phyloP scores from a whole-genome alignment of 1,140 invertebrate species.

The Drosophila arawakana region DNA sequence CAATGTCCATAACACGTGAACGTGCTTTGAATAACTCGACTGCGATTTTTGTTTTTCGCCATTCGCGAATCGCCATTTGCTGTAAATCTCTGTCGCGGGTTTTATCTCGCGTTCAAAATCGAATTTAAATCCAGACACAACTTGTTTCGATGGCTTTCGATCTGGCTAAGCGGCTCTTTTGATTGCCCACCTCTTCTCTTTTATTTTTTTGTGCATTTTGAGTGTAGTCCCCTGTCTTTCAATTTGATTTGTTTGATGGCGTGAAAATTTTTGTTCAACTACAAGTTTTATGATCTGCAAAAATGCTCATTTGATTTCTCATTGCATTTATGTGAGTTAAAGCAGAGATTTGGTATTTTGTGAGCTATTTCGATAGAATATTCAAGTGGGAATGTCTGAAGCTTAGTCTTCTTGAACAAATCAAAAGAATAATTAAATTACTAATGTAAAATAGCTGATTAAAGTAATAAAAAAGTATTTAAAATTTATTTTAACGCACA shows the following conservation, averaged over 20 bases:
- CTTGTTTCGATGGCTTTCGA: conserved; percentile 58
- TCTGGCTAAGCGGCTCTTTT: conserved; percentile 62
- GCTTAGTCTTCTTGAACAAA: not conserved
- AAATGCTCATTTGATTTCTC: conserved; percentile 25
- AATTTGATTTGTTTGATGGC: conserved; percentile 55
- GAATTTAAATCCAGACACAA: conserved; percentile 78
- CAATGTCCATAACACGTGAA: conserved; percentile 57
- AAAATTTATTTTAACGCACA: no score
- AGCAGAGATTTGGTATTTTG: not conserved
- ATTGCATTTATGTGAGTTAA: conserved; percentile 22
- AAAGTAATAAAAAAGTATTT: no score
- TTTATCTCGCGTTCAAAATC: conserved; percentile 76
- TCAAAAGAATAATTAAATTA: no score
- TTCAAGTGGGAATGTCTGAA: not conserved
- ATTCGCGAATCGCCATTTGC: conserved; percentile 21
- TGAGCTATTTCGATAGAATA: conserved; percentile 8
- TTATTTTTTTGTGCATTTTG: not conserved
- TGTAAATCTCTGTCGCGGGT: conserved; percentile 54
- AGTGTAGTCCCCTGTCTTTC: conserved; percentile 16
- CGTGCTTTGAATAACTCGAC: conserved; percentile 75
- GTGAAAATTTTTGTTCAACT: conserved; percentile 50
- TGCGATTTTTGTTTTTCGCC: conserved; percentile 27
- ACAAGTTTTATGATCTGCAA: conserved; percentile 40
- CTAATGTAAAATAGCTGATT: no score
- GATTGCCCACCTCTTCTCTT: conserved; percentile 49